Conservation (phyloP, 92 coral and sea anemone species). For the Porites evermanni region DNA sequence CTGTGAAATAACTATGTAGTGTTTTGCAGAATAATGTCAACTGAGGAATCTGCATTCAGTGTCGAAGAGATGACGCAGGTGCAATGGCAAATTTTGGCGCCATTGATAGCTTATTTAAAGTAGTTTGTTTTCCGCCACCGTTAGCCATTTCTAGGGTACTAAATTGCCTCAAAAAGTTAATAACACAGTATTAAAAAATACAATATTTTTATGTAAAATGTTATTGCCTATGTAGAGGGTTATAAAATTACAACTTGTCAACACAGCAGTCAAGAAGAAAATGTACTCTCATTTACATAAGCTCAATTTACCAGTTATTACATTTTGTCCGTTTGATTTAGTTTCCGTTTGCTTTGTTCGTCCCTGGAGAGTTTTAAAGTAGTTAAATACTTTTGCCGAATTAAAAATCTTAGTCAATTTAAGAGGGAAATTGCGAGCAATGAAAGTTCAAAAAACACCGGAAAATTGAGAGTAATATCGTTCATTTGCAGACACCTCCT, state of each 20-base stretch:
- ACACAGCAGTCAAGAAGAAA: constrained; percentile 31
- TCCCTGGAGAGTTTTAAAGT: too few species aligned
- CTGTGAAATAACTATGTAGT: neutral
- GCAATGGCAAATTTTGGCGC: constrained; percentile 17
- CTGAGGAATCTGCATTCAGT: too few species aligned
- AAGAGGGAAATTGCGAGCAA: too few species aligned
- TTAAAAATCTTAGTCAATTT: too few species aligned
- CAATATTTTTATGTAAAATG: neutral
- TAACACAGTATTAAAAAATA: neutral
- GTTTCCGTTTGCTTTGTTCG: neutral
- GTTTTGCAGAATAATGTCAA: too few species aligned
- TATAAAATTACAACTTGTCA: constrained; percentile 8
- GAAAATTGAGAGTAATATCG: neutral
- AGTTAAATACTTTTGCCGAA: too few species aligned
- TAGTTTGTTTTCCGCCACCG: neutral
- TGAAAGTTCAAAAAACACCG: too few species aligned
- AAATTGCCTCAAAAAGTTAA: constrained; percentile 10
- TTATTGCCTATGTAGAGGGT: neutral
- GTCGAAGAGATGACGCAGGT: constrained; percentile 21
- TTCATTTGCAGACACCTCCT: constrained; percentile 24
- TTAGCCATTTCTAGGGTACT: neutral
- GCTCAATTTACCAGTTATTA: constrained; percentile 3
- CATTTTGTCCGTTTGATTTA: neutral
- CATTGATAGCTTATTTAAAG: neutral
- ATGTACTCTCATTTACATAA: constrained; percentile 31